A percentile compares a stretch with the other conserved stretches of the same genome.
Conservation (phyloP, 2,888 invertebrate genomes). For the Asteroscopus sphinx region DNA sequence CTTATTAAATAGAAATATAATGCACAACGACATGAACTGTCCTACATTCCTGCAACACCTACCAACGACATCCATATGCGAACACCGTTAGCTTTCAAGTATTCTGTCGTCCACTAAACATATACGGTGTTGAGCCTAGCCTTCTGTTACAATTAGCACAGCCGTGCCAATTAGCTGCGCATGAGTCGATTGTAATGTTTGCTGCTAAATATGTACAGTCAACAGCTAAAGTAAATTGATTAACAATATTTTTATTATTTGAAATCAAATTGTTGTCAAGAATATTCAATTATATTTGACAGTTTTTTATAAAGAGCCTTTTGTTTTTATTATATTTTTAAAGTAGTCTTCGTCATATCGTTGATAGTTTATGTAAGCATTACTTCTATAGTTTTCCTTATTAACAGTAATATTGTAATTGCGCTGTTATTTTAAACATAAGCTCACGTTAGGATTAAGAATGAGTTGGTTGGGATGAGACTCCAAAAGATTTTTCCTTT, state of each 20-base stretch:
- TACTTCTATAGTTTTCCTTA: constrained; percentile 23
- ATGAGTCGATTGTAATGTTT: constrained; percentile 61
- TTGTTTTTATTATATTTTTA: too few relatives aligned
- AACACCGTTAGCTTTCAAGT: constrained; percentile 34
- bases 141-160: constrained; percentile 74
- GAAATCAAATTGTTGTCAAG: too few relatives aligned
- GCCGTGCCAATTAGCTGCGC: constrained; percentile 70
- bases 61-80: constrained; percentile 4
- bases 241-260: too few relatives aligned
- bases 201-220: constrained; percentile 38
- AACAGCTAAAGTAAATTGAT: constrained; percentile 7
- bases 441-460: too few relatives aligned
- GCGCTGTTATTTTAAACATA: too few relatives aligned
- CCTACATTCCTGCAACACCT: constrained; percentile 20
- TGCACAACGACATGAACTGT: background rate
- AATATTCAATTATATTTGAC: background rate
- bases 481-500: too few relatives aligned
- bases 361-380: background rate
- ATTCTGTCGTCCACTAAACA: constrained; percentile 21
- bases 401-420: too few relatives aligned
- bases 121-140: constrained; percentile 51
- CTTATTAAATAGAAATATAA: too few relatives aligned
- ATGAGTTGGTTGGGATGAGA: too few relatives aligned
- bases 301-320: too few relatives aligned
- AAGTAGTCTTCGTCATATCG: background rate